Base-by-base conservation (phyloP, 2,797 vertebrate genomes). In the Acanthurus tractus region DNA sequence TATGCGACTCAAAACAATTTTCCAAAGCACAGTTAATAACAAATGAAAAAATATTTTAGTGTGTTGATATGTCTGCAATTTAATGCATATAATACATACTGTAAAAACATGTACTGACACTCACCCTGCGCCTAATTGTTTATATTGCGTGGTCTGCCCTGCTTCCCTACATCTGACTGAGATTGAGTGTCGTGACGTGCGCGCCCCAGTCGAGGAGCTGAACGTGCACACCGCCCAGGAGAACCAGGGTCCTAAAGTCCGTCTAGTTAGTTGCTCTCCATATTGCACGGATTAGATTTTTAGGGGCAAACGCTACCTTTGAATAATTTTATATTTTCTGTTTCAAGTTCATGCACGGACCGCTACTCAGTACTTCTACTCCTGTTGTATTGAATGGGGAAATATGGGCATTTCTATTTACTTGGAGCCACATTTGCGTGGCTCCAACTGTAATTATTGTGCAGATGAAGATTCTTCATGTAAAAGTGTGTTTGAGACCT, bases 101-200 rank as follows among this genome's bases (percentile, higher is more conserved):
- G 0, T 17, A 42, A 0, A 59, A 14, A 62, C 3, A 11, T 61
- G 6, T 66, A 4, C 44, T 38, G 84, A 64, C 48, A 88, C 94
- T 95, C 86, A 95, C 94, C 89, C 83, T 82, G 85, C 45, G 67
- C 81, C 63, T 68, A 18, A 6, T 20, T 53, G 54, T 59, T 63
- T 55, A 3, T 68, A 25, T 22, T 36, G 36, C 57, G 82, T 34
- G 58, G 22, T 62, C 78, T 81, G 75, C 74, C 38, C 85, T 63
- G 75, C 59, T 76, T 55, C 71, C 68, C 86, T 72, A 87, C 93
- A 86, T 90, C 84, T 79, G 85, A 87, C 72, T 79, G 78, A 81
- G 89, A 87, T 86, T 85, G 70, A 78, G 63, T 67, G 78, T 81
- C 80, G 81, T 88, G 89, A 91, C 91, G 84, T 83, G 85, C 82